phyloP scores from a whole-genome alignment of 2,797 vertebrate genomes.

The Platyrinchus mystaceus region DNA sequence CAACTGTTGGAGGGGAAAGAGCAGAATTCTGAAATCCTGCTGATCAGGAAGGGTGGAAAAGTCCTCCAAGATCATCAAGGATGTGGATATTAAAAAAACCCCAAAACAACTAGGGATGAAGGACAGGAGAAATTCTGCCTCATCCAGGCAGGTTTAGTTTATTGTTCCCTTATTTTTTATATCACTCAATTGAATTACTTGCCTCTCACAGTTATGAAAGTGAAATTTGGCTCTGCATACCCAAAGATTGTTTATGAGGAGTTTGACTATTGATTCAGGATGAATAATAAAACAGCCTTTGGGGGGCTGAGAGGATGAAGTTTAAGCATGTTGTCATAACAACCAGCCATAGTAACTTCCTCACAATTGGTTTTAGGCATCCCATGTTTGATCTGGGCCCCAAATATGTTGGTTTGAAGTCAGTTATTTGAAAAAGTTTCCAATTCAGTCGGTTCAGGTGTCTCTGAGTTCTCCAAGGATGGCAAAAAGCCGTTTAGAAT shows the following conservation, averaged over 20 bases:
- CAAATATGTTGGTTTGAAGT: not conserved
- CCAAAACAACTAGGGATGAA: fast-evolving
- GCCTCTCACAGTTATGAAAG: not conserved
- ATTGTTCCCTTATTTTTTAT: not conserved
- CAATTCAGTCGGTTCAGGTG: not conserved
- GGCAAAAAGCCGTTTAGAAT: not conserved
- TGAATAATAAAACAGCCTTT: not conserved
- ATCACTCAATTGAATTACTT: not conserved
- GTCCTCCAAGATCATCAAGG: no score
- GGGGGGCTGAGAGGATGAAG: not conserved
- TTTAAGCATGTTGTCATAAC: not conserved
- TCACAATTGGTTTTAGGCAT: not conserved
- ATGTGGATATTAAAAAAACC: not conserved
- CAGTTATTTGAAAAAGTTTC: not conserved
- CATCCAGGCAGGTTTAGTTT: not conserved
- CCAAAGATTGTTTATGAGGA: not conserved
- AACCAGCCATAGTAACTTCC: not conserved
- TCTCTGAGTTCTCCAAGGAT: not conserved
- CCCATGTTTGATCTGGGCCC: not conserved
- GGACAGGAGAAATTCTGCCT: not conserved
- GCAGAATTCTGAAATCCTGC: not conserved
- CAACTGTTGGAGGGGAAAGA: not conserved
- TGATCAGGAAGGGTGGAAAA: not conserved
- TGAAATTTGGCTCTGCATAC: not conserved
- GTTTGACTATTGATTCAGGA: not conserved